These are phyloP conservation scores for Erythrocercus mccallii DNA, from an alignment of 2,113 vertebrate species.

Conservation along the genomic window DNA sequence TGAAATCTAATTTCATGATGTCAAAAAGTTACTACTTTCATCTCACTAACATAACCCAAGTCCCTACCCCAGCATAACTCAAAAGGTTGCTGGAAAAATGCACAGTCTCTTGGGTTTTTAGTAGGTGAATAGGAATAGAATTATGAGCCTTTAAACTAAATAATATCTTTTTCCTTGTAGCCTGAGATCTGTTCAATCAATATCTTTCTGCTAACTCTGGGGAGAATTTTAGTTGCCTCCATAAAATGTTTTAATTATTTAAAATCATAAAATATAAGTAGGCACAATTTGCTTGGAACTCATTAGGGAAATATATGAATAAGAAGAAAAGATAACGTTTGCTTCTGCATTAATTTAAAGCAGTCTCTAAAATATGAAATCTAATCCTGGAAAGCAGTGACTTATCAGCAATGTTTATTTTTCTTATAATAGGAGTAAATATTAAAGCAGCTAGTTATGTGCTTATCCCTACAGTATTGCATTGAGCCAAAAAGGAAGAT, in stretches of 20 bases:
- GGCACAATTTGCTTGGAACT: constrained; percentile 60
- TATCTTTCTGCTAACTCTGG: constrained; percentile 54
- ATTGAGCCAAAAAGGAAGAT: constrained; percentile 28
- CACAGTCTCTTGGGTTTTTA: neutral
- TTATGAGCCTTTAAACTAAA: constrained; percentile 60
- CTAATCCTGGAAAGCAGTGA: constrained; percentile 49
- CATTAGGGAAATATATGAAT: constrained; percentile 66
- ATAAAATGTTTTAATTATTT: constrained; percentile 74
- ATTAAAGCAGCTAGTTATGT: constrained; percentile 62
- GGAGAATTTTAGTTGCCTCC: constrained; percentile 66
- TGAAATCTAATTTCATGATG: neutral
- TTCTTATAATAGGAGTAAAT: constrained; percentile 68
- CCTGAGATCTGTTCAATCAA: constrained; percentile 56
- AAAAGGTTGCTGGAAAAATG: neutral
- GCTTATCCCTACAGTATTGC: constrained; percentile 43
- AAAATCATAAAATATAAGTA: constrained; percentile 70
- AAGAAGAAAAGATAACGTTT: constrained; percentile 60
- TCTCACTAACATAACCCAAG: neutral
- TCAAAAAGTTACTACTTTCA: constrained; percentile 30
- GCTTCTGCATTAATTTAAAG: constrained; percentile 55
- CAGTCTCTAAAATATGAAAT: constrained; percentile 60
- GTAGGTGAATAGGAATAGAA: constrained; percentile 21
- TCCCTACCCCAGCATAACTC: neutral
- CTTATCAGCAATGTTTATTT: constrained; percentile 63
- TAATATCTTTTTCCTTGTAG: constrained; percentile 29